A percentile compares a stretch with the other conserved stretches of the same genome.
These are phyloP conservation scores for Phalacrocorax carbo DNA, from an alignment of 2,113 vertebrate genomes.

Conservation along the genomic window DNA sequence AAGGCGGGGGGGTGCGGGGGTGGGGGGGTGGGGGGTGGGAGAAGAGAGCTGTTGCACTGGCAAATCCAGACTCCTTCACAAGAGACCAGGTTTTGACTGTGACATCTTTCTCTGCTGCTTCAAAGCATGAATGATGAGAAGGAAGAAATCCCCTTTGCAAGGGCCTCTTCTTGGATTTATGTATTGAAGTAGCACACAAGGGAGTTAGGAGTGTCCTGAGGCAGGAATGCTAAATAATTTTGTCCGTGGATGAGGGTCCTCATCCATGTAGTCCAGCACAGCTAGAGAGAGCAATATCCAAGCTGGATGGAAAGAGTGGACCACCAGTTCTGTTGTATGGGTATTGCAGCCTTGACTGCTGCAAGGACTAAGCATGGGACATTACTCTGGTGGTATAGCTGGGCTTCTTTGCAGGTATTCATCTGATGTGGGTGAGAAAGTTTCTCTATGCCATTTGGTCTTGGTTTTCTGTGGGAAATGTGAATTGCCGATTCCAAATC, in stretches of 20 bases:
- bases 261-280: not conserved
- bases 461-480: not conserved
- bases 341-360: not conserved
- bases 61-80: not conserved
- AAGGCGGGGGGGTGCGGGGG: not conserved
- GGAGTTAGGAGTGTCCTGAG: not conserved
- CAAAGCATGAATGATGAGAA: not conserved
- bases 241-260: not conserved
- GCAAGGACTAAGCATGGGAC: not conserved
- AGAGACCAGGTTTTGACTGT: not conserved
- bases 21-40: too few species aligned
- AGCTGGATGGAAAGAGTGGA: not conserved
- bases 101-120: not conserved
- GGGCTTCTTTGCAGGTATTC: not conserved
- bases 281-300: not conserved
- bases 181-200: not conserved
- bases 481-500: not conserved
- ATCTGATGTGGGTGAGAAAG: not conserved
- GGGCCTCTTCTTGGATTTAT: not conserved
- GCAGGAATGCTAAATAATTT: not conserved
- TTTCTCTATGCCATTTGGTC: not conserved
- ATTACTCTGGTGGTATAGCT: not conserved
- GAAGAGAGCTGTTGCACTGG: not conserved
- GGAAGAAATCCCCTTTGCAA: not conserved
- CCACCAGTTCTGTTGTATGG: not conserved